Conservation (phyloP, 64 coral and sea anemone species). For the Astreopora myriophthalma region DNA sequence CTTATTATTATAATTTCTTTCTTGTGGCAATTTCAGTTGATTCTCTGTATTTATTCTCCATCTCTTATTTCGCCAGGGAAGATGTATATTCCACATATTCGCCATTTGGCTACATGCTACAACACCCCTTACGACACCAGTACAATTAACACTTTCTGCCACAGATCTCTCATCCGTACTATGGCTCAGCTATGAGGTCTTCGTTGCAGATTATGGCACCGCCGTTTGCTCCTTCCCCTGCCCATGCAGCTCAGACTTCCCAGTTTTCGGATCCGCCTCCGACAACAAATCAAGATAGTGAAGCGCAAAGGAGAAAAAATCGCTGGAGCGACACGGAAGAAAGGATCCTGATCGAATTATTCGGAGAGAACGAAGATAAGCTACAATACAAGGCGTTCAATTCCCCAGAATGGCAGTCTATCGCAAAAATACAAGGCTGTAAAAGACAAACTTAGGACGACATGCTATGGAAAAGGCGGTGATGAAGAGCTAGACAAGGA, state of each 20-base stretch:
- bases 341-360: constrained; percentile 40
- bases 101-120: background rate
- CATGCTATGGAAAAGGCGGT: constrained; percentile 30
- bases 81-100: constrained; percentile 19
- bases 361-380: constrained; percentile 31
- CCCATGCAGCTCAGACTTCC: constrained; percentile 12
- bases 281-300: constrained; percentile 6
- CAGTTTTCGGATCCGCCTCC: constrained; percentile 12
- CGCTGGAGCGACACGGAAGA: constrained; percentile 28
- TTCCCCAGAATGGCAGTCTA: background rate
- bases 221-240: background rate
- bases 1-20: constrained; percentile 20
- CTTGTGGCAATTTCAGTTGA: background rate
- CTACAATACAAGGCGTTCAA: constrained; percentile 36
- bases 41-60: background rate
- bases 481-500: constrained; percentile 26
- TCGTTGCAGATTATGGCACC: constrained; percentile 36
- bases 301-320: constrained; percentile 31
- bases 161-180: background rate
- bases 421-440: constrained; percentile 40
- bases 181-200: constrained; percentile 9
- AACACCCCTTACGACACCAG: background rate
- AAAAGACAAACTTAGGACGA: constrained; percentile 32
- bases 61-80: constrained; percentile 43
- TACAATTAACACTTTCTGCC: background rate